Evolutionary conservation across 23 tunicate species (phyloP).

Genomic region (Ascidia mentula): DNA sequence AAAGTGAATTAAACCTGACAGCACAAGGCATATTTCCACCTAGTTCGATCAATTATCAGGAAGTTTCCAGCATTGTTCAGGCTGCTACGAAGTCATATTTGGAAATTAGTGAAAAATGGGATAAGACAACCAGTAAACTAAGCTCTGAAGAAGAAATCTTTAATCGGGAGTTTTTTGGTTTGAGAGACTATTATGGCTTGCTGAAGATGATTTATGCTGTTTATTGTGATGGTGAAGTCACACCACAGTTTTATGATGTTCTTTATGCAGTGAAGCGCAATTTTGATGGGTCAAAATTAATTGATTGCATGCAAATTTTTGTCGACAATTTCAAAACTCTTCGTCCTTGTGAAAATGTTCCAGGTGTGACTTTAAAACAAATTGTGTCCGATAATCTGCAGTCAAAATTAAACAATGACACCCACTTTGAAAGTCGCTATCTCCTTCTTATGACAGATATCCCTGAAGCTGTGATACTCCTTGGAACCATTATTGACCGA

Average conservation of each 20-base stretch:
- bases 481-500: slow-evolving; percentile 20
- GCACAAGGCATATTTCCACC: slow-evolving; percentile 67
- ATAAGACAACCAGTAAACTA: neutral
- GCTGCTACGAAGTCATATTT: slow-evolving; percentile 41
- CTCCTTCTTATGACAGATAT: slow-evolving; percentile 53
- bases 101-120: slow-evolving; percentile 29
- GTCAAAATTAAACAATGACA: slow-evolving; percentile 7
- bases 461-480: slow-evolving; percentile 39
- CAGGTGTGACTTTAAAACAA: slow-evolving; percentile 6
- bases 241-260: slow-evolving; percentile 25
- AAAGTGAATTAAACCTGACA: slow-evolving; percentile 52
- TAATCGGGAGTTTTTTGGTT: slow-evolving; percentile 62
- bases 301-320: slow-evolving; percentile 41
- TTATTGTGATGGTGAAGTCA: slow-evolving; percentile 7
- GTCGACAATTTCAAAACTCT: slow-evolving; percentile 3
- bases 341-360: slow-evolving; percentile 5
- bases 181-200: slow-evolving; percentile 76
- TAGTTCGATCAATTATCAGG: slow-evolving; percentile 10
- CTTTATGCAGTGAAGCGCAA: slow-evolving; percentile 53
- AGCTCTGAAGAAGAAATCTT: neutral
- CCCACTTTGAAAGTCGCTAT: slow-evolving; percentile 46
- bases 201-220: slow-evolving; percentile 67
- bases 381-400: slow-evolving; percentile 44
- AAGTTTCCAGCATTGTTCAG: slow-evolving; percentile 30
- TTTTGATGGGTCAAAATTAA: slow-evolving; percentile 63